These are phyloP conservation scores for Lamellibrachia columna DNA, from an alignment of 2,888 invertebrate species.

Conservation along the genomic window DNA sequence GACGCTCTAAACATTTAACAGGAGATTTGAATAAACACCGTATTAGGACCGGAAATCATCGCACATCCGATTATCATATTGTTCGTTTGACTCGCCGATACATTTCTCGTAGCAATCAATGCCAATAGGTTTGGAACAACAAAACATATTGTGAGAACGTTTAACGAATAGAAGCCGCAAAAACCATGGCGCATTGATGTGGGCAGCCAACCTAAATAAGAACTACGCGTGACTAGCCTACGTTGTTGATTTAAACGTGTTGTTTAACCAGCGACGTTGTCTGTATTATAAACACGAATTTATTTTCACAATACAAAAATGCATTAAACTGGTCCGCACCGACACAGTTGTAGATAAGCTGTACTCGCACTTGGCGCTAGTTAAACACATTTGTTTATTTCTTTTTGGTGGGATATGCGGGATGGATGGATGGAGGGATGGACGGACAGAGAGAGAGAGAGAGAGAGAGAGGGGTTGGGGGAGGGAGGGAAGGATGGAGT, in stretches of 20 bases:
- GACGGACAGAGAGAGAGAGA: too few species aligned
- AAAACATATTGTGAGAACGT: not conserved
- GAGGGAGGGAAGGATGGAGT: too few species aligned
- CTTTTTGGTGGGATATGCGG: too few species aligned
- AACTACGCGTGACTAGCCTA: not conserved
- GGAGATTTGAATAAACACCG: not conserved
- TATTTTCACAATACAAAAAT: not conserved
- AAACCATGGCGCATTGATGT: not conserved
- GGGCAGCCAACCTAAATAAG: not conserved
- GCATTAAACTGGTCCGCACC: not conserved
- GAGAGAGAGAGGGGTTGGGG: too few species aligned
- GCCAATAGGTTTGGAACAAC: not conserved
- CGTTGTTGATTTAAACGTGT: not conserved
- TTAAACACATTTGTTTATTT: not conserved
- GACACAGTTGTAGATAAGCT: not conserved
- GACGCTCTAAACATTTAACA: not conserved
- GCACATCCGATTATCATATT: not conserved
- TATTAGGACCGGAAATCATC: not conserved
- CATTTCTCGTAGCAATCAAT: not conserved
- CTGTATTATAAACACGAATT: not conserved
- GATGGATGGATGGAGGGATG: too few species aligned
- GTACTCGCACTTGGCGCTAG: not conserved
- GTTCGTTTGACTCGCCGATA: not conserved
- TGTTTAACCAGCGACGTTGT: not conserved
- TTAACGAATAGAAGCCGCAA: not conserved